A percentile compares a stretch with the other conserved stretches of the same genome.
These are phyloP conservation scores for Zaprionus capensis DNA, from an alignment of 1,140 invertebrate species.

Conservation along the genomic window DNA sequence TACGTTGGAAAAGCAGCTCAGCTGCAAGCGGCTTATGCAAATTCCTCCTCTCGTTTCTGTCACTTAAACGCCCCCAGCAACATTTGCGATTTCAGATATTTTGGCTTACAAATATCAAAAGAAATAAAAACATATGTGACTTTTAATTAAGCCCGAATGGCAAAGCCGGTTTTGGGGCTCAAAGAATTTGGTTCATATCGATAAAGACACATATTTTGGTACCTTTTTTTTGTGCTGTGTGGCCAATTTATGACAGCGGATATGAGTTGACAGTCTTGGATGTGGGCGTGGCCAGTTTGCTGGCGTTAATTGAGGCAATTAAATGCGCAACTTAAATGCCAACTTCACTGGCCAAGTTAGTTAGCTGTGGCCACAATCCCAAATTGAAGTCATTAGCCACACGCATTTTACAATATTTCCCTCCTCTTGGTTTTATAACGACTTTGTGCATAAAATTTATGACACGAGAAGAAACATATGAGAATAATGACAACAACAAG, in stretches of 20 bases:
- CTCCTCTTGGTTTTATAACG: conserved; percentile 4
- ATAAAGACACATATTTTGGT: conserved; percentile 25
- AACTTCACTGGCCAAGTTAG: conserved; percentile 13
- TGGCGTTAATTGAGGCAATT: conserved; percentile 77
- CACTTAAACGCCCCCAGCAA: conserved; percentile 32
- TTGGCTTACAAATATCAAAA: background rate
- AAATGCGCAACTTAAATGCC: conserved; percentile 50
- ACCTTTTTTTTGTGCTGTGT: conserved; percentile 20
- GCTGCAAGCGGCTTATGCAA: conserved; percentile 51
- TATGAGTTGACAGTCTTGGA: conserved; percentile 62
- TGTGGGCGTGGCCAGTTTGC: conserved; percentile 65
- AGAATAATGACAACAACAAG: conserved; percentile 46
- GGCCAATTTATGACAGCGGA: conserved; percentile 74
- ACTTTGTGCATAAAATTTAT: conserved; percentile 51
- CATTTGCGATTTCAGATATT: conserved; percentile 38
- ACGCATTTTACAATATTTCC: conserved; percentile 49
- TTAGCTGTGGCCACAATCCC: background rate
- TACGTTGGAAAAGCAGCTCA: conserved; percentile 29
- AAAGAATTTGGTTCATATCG: conserved; percentile 59
- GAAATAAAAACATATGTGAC: conserved; percentile 22
- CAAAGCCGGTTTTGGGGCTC: conserved; percentile 52
- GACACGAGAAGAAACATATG: conserved; percentile 52
- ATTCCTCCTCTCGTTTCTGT: conserved; percentile 47
- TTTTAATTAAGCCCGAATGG: conserved; percentile 64
- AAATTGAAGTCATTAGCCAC: conserved; percentile 68